These are phyloP conservation scores for Prolemur simus DNA, from an alignment of 2,113 vertebrate species.

Conservation along the genomic window DNA sequence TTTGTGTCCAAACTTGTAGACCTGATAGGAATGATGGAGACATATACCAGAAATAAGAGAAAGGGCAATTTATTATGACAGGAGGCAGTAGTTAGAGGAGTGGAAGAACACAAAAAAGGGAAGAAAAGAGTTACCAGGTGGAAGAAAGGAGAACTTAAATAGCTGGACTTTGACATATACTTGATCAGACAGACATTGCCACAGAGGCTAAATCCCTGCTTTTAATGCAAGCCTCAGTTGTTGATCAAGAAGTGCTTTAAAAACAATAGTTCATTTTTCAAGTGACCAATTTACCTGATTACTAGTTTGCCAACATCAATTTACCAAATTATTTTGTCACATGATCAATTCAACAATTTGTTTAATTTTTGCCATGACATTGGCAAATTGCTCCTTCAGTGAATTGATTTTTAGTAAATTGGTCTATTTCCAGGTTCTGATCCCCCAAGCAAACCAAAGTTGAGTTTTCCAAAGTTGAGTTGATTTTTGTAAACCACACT, in stretches of 20 bases:
- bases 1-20: not conserved
- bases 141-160: not conserved
- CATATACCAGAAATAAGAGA: not conserved
- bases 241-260: not conserved
- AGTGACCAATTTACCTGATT: slow-evolving; percentile 2
- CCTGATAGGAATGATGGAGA: not conserved
- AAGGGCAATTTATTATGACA: not conserved
- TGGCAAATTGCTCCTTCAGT: not conserved
- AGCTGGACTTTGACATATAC: not conserved
- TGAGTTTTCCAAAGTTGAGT: not conserved
- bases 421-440: not conserved
- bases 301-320: not conserved
- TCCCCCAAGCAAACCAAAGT: not conserved
- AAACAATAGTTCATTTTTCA: slow-evolving; percentile 11
- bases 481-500: not conserved
- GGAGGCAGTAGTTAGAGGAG: not conserved
- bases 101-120: not conserved
- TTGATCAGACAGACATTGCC: not conserved
- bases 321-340: slow-evolving; percentile 13
- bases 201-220: not conserved
- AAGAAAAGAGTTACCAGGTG: not conserved
- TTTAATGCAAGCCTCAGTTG: not conserved
- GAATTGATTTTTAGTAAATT: not conserved
- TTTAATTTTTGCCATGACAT: not conserved
- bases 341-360: not conserved